phyloP scores from a whole-genome alignment of 1,140 invertebrate genomes.

The Dinothrombium tinctorium region DNA sequence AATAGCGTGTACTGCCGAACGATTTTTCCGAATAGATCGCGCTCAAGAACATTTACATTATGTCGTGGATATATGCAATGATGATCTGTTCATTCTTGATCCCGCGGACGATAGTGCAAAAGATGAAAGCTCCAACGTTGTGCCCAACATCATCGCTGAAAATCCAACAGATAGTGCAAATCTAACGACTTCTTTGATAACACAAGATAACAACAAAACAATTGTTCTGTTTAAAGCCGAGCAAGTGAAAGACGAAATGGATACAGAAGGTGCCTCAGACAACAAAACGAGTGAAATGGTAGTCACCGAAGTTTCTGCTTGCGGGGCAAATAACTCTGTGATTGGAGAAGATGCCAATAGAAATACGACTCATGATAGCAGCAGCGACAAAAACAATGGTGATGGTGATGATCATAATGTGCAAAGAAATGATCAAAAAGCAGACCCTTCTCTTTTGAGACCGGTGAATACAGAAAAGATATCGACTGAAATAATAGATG shows the following conservation, averaged over 20 bases:
- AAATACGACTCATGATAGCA: too few relatives aligned
- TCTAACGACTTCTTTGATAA: not conserved
- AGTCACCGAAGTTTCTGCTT: too few relatives aligned
- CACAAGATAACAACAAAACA: not conserved
- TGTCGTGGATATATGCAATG: slow-evolving; percentile 60
- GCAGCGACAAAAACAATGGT: too few relatives aligned
- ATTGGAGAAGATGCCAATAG: too few relatives aligned
- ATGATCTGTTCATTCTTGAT: slow-evolving; percentile 59
- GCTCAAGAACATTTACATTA: slow-evolving; percentile 84
- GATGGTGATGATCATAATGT: too few relatives aligned
- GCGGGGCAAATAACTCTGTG: too few relatives aligned
- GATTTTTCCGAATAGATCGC: slow-evolving; percentile 75
- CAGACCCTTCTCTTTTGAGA: too few relatives aligned
- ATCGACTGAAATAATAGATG: slow-evolving; percentile 44
- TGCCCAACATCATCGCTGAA: not conserved
- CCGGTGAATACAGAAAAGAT: too few relatives aligned
- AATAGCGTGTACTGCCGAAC: slow-evolving; percentile 68
- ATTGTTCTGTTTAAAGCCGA: not conserved
- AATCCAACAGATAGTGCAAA: not conserved
- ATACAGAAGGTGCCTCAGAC: too few relatives aligned
- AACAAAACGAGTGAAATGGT: too few relatives aligned
- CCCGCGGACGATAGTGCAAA: slow-evolving; percentile 24
- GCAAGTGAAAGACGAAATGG: too few relatives aligned
- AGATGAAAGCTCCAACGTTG: not conserved
- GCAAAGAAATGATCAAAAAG: too few relatives aligned